These are phyloP conservation scores for Agonopterix alstromeriana DNA, from an alignment of 2,888 invertebrate species.

Conservation along the genomic window DNA sequence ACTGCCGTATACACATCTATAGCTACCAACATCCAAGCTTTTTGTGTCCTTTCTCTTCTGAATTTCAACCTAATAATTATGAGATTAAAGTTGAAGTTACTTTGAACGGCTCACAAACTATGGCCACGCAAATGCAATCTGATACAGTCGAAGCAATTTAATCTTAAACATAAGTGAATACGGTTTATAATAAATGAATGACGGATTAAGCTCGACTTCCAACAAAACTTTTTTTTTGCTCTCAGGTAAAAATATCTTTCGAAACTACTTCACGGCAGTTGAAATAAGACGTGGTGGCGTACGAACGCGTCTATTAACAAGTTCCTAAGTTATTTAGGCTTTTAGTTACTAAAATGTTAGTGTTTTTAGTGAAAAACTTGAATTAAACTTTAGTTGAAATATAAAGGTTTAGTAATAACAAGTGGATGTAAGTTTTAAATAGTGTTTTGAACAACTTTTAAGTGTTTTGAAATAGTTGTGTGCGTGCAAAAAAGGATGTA, in stretches of 20 bases:
- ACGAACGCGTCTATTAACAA: conserved; percentile 26
- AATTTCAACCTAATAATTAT: not conserved
- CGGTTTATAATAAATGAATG: fast-evolving
- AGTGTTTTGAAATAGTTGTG: conserved; percentile 18
- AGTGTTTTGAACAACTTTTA: conserved; percentile 16
- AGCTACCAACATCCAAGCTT: conserved; percentile 38
- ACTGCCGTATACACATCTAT: conserved; percentile 60
- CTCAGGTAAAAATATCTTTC: conserved; percentile 70
- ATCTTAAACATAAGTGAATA: conserved; percentile 10
- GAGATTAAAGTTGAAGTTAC: conserved; percentile 21
- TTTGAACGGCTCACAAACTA: conserved; percentile 17
- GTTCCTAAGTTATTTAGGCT: not conserved
- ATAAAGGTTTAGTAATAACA: not conserved
- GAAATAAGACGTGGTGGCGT: conserved; percentile 46
- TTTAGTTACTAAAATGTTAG: conserved; percentile 9
- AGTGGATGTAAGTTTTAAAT: conserved; percentile 5
- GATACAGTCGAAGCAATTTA: conserved; percentile 10
- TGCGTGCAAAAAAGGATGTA: conserved; percentile 38
- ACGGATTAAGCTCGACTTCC: not conserved
- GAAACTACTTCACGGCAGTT: conserved; percentile 49
- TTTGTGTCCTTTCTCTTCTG: not conserved
- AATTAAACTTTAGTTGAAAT: not conserved
- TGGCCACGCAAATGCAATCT: conserved; percentile 47
- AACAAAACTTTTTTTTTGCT: conserved; percentile 61
- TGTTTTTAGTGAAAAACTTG: conserved; percentile 4